Base-by-base conservation (phyloP, 1,140 invertebrate species). In the Euwallacea fornicatus region DNA sequence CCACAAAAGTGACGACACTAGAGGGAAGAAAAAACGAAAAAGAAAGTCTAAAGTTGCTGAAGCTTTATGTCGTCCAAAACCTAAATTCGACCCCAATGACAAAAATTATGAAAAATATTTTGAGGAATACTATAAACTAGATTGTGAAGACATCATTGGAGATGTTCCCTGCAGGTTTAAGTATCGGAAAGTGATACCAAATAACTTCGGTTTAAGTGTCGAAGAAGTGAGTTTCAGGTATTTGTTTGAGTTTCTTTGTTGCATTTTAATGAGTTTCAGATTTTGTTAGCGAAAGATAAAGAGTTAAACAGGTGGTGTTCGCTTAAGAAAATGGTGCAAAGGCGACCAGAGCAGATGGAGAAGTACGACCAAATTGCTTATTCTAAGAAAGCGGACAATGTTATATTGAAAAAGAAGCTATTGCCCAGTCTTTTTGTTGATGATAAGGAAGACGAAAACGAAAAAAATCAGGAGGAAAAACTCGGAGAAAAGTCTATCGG, bases 241-340 rank as follows among this genome's bases (percentile, higher is more conserved):
- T 44, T 61, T 33, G 6, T 43, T 61, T 53, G 33, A 44, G 13
- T 3, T 13, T 56, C 9, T 16, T 56, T 13, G 7, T 46, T 64
- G 10, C 7, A 65, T 33, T 43, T 7, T 68, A 63, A 10, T 44
- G 58, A 73, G 74, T 83, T 85, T 58, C 78, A 96, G 92, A 95
- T 99, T 80, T 84, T 99, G 69, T 83, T 88, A 76, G 93, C 95
- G 46, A 91, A 95, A 79, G 96, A 98, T 78, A 91, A 89, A 77
- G 96, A 98, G 83, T 83, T 99, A 6, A 98, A 99, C 79, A 88
- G 88, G 73, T 99, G 97, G 97, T 94, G 90, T 78, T 93, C 96
- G 0, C 81, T 99, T 3, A 97, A 96, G 82, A 97, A 94, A 83
- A 90, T 94, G 8, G 85, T 90, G n/a, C 89, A 93, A 78, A 88